Conservation (phyloP, 2,888 invertebrate species). For the Yponomeuta plumbellus region DNA sequence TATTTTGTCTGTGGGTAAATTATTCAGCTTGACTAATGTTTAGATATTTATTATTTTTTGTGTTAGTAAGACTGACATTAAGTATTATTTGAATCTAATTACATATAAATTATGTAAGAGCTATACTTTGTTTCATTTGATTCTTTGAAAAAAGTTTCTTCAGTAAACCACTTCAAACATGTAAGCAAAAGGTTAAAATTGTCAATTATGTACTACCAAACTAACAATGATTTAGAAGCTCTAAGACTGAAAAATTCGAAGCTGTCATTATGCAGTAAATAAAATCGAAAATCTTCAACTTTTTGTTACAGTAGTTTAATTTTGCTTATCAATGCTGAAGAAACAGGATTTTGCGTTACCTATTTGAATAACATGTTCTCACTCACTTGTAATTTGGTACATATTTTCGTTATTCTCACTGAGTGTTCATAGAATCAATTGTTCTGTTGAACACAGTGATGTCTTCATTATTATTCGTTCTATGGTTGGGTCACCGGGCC, state of each 20-base stretch:
- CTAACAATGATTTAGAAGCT: too few relatives aligned
- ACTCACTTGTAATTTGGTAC: not conserved
- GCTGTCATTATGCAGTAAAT: too few relatives aligned
- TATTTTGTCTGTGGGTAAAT: not conserved
- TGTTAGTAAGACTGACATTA: not conserved
- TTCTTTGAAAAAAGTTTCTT: not conserved
- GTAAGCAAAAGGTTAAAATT: too few relatives aligned
- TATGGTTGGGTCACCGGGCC: not conserved
- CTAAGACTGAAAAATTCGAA: too few relatives aligned
- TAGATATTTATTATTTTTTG: not conserved
- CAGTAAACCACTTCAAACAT: too few relatives aligned
- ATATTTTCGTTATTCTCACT: not conserved
- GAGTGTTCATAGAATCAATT: not conserved
- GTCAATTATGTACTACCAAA: too few relatives aligned
- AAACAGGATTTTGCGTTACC: too few relatives aligned
- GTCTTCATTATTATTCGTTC: not conserved
- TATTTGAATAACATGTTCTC: too few relatives aligned
- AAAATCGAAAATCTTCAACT: too few relatives aligned
- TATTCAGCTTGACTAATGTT: not conserved
- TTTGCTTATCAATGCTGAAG: too few relatives aligned
- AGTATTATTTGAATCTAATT: not conserved
- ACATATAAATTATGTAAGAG: not conserved
- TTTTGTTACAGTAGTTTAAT: too few relatives aligned
- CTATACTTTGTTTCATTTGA: not conserved
- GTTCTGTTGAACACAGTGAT: not conserved